These are phyloP conservation scores for Andrena flavipes DNA, from an alignment of 2,888 invertebrate species.

Conservation along the genomic window DNA sequence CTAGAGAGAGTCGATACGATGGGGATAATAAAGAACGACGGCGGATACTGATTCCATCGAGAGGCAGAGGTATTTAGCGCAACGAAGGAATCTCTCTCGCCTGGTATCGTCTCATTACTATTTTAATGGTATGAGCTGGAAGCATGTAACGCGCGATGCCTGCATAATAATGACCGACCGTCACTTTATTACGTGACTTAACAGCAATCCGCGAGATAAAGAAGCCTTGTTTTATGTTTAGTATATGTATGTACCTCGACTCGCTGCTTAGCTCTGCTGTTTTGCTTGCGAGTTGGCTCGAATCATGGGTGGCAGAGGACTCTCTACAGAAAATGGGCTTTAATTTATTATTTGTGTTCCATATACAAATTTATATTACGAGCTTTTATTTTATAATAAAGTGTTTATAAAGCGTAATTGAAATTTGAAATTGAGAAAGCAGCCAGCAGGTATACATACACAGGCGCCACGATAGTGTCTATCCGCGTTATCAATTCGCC, in stretches of 20 bases:
- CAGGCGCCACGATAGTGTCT: not conserved
- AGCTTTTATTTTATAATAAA: too few relatives aligned
- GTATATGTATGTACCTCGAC: not conserved
- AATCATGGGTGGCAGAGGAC: too few relatives aligned
- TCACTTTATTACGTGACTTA: conserved; percentile 62
- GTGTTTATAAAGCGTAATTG: too few relatives aligned
- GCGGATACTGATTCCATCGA: conserved; percentile 23
- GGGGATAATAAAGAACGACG: conserved; percentile 1
- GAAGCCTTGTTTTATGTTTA: conserved; percentile 26
- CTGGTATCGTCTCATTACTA: conserved; percentile 55
- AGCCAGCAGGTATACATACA: not conserved
- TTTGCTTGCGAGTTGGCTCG: too few relatives aligned
- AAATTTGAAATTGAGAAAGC: not conserved
- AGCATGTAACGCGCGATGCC: conserved; percentile 58
- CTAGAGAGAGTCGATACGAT: not conserved
- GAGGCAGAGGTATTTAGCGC: conserved; percentile 42
- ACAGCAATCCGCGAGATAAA: conserved; percentile 51
- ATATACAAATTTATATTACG: too few relatives aligned
- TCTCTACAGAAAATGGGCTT: too few relatives aligned
- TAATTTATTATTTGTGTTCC: too few relatives aligned
- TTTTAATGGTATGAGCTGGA: conserved; percentile 60
- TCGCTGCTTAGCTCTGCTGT: not conserved
- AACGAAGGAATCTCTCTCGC: conserved; percentile 32
- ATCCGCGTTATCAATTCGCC: not conserved
- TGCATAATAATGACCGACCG: conserved; percentile 61